These are phyloP conservation scores for Hirtodrosophila confusa DNA, from an alignment of 2,888 invertebrate genomes.

Conservation along the genomic window DNA sequence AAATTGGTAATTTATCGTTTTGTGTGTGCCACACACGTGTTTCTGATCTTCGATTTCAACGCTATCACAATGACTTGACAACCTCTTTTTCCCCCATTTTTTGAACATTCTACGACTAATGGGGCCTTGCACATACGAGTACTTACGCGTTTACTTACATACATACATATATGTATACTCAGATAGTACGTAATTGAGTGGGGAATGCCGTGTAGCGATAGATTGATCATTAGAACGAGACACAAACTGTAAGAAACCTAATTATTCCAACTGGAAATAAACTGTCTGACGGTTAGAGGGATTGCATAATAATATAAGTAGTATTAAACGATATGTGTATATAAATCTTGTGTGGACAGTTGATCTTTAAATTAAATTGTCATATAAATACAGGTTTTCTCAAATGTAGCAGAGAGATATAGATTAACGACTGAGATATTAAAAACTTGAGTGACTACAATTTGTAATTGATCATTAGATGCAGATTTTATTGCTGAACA, in stretches of 20 bases:
- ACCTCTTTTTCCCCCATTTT: too few relatives aligned
- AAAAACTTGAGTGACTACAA: constrained; percentile 6
- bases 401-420: constrained; percentile 1
- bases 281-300: constrained; percentile 10
- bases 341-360: constrained; percentile 5
- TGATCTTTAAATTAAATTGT: not conserved
- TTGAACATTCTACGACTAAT: constrained; percentile 17
- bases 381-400: constrained; percentile 4
- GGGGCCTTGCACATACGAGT: constrained; percentile 11
- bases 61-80: constrained; percentile 41
- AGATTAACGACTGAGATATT: constrained; percentile 17
- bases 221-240: constrained; percentile 33
- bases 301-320: constrained; percentile 23
- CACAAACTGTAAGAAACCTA: constrained; percentile 22
- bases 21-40: constrained; percentile 13
- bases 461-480: constrained; percentile 29
- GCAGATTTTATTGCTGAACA: not conserved
- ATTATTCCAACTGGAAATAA: constrained; percentile 28
- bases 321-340: not conserved
- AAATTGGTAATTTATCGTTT: constrained; percentile 8
- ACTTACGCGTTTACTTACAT: not conserved
- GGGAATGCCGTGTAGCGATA: constrained; percentile 42
- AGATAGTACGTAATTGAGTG: constrained; percentile 55
- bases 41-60: constrained; percentile 8
- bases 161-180: constrained; percentile 9